These are phyloP conservation scores for Lasioglossum albipes DNA, from an alignment of 1,140 invertebrate species.

Conservation along the genomic window DNA sequence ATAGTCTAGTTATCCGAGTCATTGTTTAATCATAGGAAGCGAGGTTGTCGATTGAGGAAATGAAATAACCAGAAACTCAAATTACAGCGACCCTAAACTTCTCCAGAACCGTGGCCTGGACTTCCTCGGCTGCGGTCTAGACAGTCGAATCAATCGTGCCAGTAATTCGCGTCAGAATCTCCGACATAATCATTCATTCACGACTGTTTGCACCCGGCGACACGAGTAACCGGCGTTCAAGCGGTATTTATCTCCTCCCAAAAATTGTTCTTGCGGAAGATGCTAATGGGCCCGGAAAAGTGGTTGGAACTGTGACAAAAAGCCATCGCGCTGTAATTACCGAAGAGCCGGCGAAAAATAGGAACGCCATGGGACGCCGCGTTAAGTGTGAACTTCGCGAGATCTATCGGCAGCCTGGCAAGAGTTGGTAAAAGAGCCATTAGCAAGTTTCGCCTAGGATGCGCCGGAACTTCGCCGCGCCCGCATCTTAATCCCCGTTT, in stretches of 20 bases:
- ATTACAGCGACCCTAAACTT: too few relatives aligned
- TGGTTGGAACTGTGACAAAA: slow-evolving; percentile 35
- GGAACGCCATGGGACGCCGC: not conserved
- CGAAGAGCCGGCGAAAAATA: slow-evolving; percentile 38
- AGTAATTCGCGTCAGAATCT: not conserved
- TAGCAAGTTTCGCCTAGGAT: slow-evolving; percentile 47
- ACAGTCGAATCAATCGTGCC: not conserved
- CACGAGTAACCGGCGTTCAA: not conserved
- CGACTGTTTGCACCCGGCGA: not conserved
- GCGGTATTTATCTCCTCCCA: not conserved
- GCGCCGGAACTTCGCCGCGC: slow-evolving; percentile 18
- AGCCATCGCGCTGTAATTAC: slow-evolving; percentile 40
- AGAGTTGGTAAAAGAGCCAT: slow-evolving; percentile 53
- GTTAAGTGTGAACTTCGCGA: slow-evolving; percentile 35
- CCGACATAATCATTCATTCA: not conserved
- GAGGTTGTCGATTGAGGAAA: too few relatives aligned
- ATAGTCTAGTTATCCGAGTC: too few relatives aligned
- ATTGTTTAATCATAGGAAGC: too few relatives aligned
- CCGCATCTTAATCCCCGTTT: slow-evolving; percentile 50
- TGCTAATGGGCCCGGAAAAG: slow-evolving; percentile 42
- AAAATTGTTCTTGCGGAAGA: slow-evolving; percentile 13
- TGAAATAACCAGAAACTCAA: too few relatives aligned
- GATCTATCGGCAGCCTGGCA: slow-evolving; percentile 44
- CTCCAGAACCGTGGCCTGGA: too few relatives aligned
- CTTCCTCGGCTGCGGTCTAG: too few relatives aligned